A percentile compares a stretch with the other conserved stretches of the same genome.
Conservation (phyloP, 2,113 vertebrate genomes). For the Corydoras sp. region DNA sequence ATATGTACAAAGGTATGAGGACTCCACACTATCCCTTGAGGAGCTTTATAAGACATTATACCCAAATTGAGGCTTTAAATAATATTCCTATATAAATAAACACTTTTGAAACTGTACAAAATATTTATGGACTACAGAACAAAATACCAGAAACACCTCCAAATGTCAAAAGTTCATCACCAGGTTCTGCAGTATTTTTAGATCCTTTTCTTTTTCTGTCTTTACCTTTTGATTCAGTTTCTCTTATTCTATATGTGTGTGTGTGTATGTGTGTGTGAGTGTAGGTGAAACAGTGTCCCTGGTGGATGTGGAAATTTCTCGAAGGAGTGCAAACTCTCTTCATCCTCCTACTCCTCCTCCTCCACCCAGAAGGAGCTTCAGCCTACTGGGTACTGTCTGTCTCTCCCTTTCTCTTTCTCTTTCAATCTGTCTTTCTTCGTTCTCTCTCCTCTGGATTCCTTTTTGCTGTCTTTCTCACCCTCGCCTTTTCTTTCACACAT, state of each 20-base stretch:
- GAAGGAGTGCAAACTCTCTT: constrained; percentile 70
- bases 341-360: constrained; percentile 88
- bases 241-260: neutral
- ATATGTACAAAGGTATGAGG: too few species aligned
- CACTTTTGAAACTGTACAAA: too few species aligned
- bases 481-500: neutral
- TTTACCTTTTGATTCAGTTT: neutral
- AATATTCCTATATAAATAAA: too few species aligned
- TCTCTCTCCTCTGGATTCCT: neutral
- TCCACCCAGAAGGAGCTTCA: constrained; percentile 86
- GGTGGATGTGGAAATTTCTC: constrained; percentile 91
- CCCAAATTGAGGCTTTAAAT: too few species aligned
- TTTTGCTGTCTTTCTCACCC: neutral
- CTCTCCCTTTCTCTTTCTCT: neutral
- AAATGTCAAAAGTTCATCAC: too few species aligned
- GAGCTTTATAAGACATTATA: too few species aligned
- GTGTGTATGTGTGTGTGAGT: neutral
- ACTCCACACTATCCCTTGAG: too few species aligned
- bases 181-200: neutral
- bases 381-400: constrained; percentile 78
- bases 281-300: constrained; percentile 89
- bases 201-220: neutral
- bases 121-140: too few species aligned
- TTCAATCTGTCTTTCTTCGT: constrained; percentile 3
- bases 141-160: too few species aligned